Evolutionary conservation across 2,113 vertebrate species (phyloP).

Genomic region (Scalopus aquaticus): DNA sequence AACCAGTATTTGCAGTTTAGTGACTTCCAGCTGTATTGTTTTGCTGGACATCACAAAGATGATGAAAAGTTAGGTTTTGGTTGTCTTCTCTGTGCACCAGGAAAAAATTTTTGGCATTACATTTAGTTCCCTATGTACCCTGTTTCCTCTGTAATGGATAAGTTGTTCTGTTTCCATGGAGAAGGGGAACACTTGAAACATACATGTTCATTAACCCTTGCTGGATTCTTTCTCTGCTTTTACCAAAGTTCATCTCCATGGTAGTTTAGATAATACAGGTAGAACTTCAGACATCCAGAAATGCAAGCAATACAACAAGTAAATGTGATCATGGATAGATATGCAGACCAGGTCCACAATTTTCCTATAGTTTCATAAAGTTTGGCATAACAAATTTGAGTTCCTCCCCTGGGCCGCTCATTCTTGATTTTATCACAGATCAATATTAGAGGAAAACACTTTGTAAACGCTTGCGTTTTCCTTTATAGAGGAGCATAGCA

Average conservation of each 20-base stretch:
- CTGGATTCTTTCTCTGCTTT: background rate
- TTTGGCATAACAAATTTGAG: background rate
- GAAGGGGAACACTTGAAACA: background rate
- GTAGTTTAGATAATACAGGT: background rate
- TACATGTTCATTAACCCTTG: background rate
- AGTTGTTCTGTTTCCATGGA: background rate
- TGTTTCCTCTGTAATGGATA: background rate
- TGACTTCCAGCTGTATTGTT: background rate
- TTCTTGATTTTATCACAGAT: background rate
- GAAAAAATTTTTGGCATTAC: background rate
- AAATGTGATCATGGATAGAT: background rate
- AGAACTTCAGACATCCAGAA: background rate
- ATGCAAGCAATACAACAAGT: background rate
- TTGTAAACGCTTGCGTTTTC: background rate
- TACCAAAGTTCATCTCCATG: background rate
- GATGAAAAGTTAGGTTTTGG: background rate
- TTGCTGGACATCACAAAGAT: background rate
- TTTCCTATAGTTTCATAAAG: background rate
- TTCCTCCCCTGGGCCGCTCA: accelerated
- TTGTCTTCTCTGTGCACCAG: background rate
- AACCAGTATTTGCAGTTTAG: background rate
- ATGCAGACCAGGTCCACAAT: background rate
- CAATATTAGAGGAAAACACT: background rate
- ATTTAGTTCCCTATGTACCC: background rate
- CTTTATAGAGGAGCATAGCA: background rate